phyloP scores from a whole-genome alignment of 2,113 vertebrate species.

The Oriolus oriolus region DNA sequence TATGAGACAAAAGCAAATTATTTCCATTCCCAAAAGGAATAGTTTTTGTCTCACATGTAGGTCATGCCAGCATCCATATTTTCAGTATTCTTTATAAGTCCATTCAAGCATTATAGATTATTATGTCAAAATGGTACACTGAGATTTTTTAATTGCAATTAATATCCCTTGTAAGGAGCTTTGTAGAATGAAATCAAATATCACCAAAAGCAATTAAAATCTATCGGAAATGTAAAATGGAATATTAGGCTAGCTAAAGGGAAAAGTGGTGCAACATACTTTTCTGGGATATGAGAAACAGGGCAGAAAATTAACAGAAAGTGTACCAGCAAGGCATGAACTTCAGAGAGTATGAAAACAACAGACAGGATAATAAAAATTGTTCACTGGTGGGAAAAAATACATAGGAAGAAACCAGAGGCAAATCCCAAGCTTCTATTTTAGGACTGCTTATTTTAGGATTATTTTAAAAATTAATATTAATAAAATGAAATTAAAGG shows the following conservation, averaged over 20 bases:
- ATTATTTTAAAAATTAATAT: background rate
- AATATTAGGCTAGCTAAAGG: background rate
- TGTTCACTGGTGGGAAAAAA: background rate
- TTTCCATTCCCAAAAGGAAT: slow-evolving; percentile 49
- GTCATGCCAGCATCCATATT: slow-evolving; percentile 46
- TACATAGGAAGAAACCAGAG: background rate
- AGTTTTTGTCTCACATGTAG: slow-evolving; percentile 54
- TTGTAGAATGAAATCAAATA: slow-evolving; percentile 37
- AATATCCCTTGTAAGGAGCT: slow-evolving; percentile 44
- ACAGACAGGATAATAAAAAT: background rate
- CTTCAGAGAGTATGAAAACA: background rate
- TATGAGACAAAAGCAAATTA: slow-evolving; percentile 56
- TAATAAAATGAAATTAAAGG: background rate
- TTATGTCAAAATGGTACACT: slow-evolving; percentile 38
- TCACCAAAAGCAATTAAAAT: slow-evolving; percentile 50
- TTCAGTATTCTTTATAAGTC: slow-evolving; percentile 40
- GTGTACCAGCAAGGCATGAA: background rate
- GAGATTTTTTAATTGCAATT: slow-evolving; percentile 56
- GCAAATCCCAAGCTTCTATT: background rate
- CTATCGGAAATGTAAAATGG: slow-evolving; percentile 17
- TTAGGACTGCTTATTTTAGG: background rate
- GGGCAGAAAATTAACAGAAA: slow-evolving; percentile 35
- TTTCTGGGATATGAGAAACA: background rate
- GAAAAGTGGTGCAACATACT: background rate
- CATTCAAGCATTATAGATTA: slow-evolving; percentile 55